Evolutionary conservation across 2,113 vertebrate species (phyloP).

Genomic region (Australoheros scitulus): DNA sequence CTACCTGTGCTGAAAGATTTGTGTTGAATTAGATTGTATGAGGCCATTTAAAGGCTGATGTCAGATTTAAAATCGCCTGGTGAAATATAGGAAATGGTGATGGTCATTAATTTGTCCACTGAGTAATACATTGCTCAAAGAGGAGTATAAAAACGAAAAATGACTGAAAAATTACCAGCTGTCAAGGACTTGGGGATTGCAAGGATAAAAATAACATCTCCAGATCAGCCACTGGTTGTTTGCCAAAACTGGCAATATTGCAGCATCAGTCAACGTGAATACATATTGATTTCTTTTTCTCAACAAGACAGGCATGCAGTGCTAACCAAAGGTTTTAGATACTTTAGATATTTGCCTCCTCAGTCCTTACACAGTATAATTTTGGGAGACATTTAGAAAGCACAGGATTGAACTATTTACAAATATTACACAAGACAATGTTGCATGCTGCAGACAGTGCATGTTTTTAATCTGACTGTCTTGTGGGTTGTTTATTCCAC

Average conservation of each 20-base stretch:
- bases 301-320: conserved; percentile 5
- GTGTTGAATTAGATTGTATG: conserved; percentile 8
- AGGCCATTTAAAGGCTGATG: conserved; percentile 16
- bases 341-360: neutral
- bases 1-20: conserved; percentile 25
- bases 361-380: neutral
- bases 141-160: neutral
- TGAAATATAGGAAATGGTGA: conserved; percentile 31
- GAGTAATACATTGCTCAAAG: conserved; percentile 2
- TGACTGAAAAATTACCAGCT: conserved; percentile 7
- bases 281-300: conserved; percentile 41
- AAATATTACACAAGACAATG: neutral
- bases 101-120: conserved; percentile 15
- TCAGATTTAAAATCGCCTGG: conserved; percentile 38
- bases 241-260: conserved; percentile 20
- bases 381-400: neutral
- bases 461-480: too few relatives aligned
- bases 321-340: neutral
- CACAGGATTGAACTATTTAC: neutral
- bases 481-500: too few relatives aligned
- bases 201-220: conserved; percentile 22
- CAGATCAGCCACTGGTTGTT: conserved; percentile 2
- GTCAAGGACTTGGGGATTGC: conserved; percentile 20
- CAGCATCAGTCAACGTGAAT: conserved; percentile 48
- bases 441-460: neutral